A percentile compares a stretch with the other conserved stretches of the same genome.
These are phyloP conservation scores for Ursus arctos DNA, from an alignment of 2,113 vertebrate species.

Conservation along the genomic window DNA sequence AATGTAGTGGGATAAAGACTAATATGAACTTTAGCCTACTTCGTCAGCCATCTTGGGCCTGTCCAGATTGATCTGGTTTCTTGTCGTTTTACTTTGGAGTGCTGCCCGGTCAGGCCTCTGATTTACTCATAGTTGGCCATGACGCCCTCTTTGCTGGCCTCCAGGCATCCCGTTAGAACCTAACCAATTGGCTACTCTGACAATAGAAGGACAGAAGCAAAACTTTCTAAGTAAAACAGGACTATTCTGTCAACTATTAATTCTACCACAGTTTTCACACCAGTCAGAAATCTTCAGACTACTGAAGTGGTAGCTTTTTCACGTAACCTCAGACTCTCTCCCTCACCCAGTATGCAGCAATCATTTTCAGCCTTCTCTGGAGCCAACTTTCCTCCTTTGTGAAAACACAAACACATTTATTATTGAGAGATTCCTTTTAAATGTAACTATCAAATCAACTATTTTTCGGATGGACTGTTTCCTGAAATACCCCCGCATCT, in stretches of 20 bases:
- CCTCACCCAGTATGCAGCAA: fast-evolving
- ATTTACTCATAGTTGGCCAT: not conserved
- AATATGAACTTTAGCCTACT: not conserved
- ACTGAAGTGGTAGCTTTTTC: not conserved
- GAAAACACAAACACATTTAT: not conserved
- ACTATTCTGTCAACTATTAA: not conserved
- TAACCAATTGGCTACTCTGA: not conserved
- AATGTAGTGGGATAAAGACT: not conserved
- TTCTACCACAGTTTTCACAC: not conserved
- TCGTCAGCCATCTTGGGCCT: not conserved
- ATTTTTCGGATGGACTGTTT: not conserved
- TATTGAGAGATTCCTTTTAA: not conserved
- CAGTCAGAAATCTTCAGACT: not conserved
- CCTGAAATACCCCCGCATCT: not conserved
- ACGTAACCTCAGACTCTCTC: not conserved
- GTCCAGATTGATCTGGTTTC: not conserved
- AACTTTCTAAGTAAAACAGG: not conserved
- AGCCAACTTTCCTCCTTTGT: not conserved
- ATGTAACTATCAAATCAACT: not conserved
- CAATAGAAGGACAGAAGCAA: not conserved
- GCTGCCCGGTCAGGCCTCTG: not conserved
- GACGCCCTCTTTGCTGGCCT: not conserved
- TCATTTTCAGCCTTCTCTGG: not conserved
- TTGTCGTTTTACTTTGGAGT: not conserved
- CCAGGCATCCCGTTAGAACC: not conserved